Conservation (phyloP, 2,113 vertebrate genomes). For the Odobenus rosmarus region DNA sequence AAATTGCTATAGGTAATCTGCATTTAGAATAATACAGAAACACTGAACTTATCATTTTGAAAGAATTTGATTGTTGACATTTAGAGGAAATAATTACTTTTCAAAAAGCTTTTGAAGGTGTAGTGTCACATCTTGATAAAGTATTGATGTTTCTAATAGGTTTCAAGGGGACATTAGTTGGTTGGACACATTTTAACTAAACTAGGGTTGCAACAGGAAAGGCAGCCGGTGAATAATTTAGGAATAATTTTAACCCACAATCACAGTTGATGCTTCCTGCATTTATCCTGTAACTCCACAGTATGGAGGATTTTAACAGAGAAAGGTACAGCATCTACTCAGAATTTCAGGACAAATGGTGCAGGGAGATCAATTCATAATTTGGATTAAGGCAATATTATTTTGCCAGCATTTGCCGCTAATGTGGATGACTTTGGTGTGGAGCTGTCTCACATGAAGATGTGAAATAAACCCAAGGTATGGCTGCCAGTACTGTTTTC, state of each 20-base stretch:
- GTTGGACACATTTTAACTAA: background rate
- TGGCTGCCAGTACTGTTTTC: background rate
- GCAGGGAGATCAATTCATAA: conserved; percentile 41
- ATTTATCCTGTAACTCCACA: background rate
- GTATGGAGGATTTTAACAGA: background rate
- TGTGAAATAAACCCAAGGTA: background rate
- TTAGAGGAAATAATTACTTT: conserved; percentile 23
- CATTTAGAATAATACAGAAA: conserved; percentile 3
- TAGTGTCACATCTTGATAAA: background rate
- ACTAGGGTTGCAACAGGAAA: background rate
- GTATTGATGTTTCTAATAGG: background rate
- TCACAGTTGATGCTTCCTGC: background rate
- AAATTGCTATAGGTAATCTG: background rate
- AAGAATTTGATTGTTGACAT: conserved; percentile 10
- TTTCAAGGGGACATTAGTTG: background rate
- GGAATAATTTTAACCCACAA: background rate
- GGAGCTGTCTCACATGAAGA: conserved; percentile 21
- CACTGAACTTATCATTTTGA: background rate
- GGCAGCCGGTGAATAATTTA: background rate
- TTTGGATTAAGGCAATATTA: conserved; percentile 12
- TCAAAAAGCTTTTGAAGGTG: background rate
- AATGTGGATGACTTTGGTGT: background rate
- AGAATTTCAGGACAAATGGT: conserved; percentile 41
- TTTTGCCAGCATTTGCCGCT: background rate
- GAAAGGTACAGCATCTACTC: background rate